Evolutionary conservation across 2,888 invertebrate genomes (phyloP).

Genomic region (Pseudococcus jackbeardsleyi): DNA sequence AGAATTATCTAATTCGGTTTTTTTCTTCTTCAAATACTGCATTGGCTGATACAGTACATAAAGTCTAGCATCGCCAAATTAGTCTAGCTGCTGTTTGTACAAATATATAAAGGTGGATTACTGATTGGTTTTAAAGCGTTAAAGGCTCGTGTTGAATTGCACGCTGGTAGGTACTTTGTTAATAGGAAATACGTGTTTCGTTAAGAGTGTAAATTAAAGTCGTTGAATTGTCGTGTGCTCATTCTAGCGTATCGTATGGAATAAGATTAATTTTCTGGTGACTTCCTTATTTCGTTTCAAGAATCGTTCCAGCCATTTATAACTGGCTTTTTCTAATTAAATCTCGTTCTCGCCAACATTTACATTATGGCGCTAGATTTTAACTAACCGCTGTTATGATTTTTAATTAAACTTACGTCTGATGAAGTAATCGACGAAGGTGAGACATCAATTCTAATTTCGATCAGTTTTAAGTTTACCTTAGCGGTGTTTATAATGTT

Average conservation of each 20-base stretch:
- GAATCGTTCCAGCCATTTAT: constrained; percentile 1
- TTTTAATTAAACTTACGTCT: neutral
- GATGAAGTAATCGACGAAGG: neutral
- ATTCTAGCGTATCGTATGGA: constrained; percentile 26
- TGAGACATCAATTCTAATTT: neutral
- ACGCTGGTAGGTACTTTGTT: constrained; percentile 19
- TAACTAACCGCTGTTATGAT: constrained; percentile 17
- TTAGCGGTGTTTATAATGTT: neutral
- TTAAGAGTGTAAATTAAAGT: constrained; percentile 34
- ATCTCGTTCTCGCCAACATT: constrained; percentile 27
- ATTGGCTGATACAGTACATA: neutral
- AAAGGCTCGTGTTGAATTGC: constrained; percentile 20
- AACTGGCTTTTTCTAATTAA: constrained; percentile 24
- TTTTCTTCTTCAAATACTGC: neutral
- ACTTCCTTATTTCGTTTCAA: constrained; percentile 34
- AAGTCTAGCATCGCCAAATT: neutral
- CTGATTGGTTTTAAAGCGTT: constrained; percentile 26
- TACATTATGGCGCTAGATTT: constrained; percentile 5
- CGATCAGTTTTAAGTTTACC: neutral
- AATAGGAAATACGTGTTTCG: constrained; percentile 41
- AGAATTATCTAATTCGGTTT: too few species aligned
- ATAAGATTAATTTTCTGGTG: constrained; percentile 41
- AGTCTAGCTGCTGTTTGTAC: neutral
- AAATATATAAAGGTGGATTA: neutral
- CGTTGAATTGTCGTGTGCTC: constrained; percentile 14